A percentile compares a stretch with the other conserved stretches of the same genome.
phyloP scores from a whole-genome alignment of 1,140 invertebrate genomes.

The Ceratosolen solmsi region DNA sequence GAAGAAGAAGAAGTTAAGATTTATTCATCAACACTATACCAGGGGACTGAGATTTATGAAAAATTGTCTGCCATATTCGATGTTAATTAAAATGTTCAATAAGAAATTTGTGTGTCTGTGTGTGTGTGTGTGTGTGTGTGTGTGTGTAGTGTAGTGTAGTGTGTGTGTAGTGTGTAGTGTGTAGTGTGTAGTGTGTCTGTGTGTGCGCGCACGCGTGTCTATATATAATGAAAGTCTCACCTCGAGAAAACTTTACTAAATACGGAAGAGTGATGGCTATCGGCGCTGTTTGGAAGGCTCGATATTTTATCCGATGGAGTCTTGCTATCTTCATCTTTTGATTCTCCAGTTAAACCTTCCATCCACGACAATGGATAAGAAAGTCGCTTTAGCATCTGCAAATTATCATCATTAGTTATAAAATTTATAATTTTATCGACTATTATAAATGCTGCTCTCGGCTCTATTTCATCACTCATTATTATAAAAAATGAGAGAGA shows the following conservation, averaged over 20 bases:
- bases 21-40: neutral
- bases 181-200: no score
- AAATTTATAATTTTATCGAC: no score
- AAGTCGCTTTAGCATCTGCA: conserved; percentile 89
- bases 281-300: conserved; percentile 78
- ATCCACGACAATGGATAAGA: conserved; percentile 95
- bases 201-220: no score
- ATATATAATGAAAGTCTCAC: conserved; percentile 67
- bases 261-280: conserved; percentile 81
- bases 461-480: no score
- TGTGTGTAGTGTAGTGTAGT: no score
- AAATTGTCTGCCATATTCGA: neutral
- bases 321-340: conserved; percentile 73
- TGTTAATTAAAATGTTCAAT: no score
- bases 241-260: conserved; percentile 93
- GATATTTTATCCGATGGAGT: conserved; percentile 67
- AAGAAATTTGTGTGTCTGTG: no score
- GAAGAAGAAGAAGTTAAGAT: neutral
- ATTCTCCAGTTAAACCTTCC: conserved; percentile 85
- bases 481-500: no score
- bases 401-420: no score
- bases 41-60: neutral
- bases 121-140: no score
- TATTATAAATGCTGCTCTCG: no score
- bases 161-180: no score